Evolutionary conservation across 1,140 invertebrate genomes (phyloP).

Genomic region (Lucilia sericata): DNA sequence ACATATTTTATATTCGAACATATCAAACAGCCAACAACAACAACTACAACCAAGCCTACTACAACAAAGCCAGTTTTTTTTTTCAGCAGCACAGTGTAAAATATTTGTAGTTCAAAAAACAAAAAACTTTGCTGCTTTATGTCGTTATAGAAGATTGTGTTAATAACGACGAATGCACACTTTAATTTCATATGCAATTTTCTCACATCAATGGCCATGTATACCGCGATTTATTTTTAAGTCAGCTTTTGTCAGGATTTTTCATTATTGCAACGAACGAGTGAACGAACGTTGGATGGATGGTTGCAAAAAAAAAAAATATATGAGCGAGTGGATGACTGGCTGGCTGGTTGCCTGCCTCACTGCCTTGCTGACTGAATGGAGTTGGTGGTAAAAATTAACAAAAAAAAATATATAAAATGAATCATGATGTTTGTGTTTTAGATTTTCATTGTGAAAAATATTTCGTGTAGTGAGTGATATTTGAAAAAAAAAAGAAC

Average conservation of each 20-base stretch:
- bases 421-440: constrained; percentile 17
- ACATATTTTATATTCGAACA: neutral
- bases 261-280: neutral
- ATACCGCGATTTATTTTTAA: constrained; percentile 28
- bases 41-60: neutral
- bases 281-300: too few relatives aligned
- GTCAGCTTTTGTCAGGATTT: constrained; percentile 17
- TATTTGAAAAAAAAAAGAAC: neutral
- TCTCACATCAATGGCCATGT: constrained; percentile 30
- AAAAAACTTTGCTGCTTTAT: too few relatives aligned
- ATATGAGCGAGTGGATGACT: too few relatives aligned
- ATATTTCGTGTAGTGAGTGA: neutral
- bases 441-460: neutral
- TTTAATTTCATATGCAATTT: constrained; percentile 28
- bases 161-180: constrained; percentile 19
- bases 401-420: neutral
- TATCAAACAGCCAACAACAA: neutral
- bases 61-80: neutral
- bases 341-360: too few relatives aligned
- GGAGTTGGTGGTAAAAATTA: neutral
- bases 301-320: too few relatives aligned
- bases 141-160: neutral
- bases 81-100: neutral
- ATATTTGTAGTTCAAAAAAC: neutral
- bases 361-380: too few relatives aligned